These are phyloP conservation scores for Protomyctophum bolini DNA, from an alignment of 2,113 vertebrate genomes.

Conservation along the genomic window DNA sequence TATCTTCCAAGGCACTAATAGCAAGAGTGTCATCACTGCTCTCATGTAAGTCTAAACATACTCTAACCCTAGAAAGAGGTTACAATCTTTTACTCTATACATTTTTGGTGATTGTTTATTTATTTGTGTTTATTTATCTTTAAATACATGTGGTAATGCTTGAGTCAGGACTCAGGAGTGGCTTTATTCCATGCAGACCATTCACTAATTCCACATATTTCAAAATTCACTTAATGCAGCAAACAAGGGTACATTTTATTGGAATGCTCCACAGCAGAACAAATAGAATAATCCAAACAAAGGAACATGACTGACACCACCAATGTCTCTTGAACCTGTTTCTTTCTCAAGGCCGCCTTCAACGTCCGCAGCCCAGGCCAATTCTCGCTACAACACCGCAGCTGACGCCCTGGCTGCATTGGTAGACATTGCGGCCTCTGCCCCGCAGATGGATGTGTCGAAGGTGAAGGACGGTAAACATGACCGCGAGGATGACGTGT, in stretches of 20 bases:
- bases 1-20: conserved; percentile 93
- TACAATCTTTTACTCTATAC: neutral
- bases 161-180: too few relatives aligned
- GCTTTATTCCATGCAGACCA: too few relatives aligned
- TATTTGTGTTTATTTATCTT: too few relatives aligned
- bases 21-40: conserved; percentile 94
- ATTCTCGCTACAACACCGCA: conserved; percentile 91
- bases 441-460: conserved; percentile 93
- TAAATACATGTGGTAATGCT: too few relatives aligned
- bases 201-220: too few relatives aligned
- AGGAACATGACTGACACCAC: too few relatives aligned
- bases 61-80: neutral
- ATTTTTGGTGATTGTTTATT: too few relatives aligned
- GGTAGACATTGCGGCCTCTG: conserved; percentile 92
- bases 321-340: too few relatives aligned
- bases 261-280: too few relatives aligned
- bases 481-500: conserved; percentile 87
- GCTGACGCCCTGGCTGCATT: conserved; percentile 93
- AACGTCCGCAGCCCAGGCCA: conserved; percentile 77
- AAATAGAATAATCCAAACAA: too few relatives aligned
- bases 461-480: conserved; percentile 93
- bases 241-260: too few relatives aligned
- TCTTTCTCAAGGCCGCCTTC: conserved; percentile 68
- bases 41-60: conserved; percentile 83
- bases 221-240: too few relatives aligned